phyloP scores from a whole-genome alignment of 2,797 vertebrate genomes.

The Centropyge bicolor region DNA sequence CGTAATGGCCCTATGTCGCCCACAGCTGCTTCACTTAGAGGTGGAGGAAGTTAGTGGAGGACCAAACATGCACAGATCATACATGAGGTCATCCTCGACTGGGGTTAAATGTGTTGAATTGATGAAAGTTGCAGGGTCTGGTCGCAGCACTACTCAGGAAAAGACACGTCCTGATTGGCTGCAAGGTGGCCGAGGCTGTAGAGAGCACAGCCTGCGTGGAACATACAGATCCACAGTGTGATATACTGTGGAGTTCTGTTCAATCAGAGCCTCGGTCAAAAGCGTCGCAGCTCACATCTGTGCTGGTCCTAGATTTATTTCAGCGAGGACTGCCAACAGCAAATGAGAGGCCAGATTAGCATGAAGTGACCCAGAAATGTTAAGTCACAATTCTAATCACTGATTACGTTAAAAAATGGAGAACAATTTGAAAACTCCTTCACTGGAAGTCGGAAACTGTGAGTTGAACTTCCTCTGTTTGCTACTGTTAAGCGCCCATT shows the following conservation, averaged over 20 bases:
- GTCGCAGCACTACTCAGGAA: constrained; percentile 5
- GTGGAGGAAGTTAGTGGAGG: constrained; percentile 30
- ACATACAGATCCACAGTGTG: not conserved
- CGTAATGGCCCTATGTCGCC: constrained; percentile 46
- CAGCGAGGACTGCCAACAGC: constrained; percentile 19
- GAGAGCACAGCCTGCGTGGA: constrained; percentile 1
- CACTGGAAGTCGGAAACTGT: constrained; percentile 6
- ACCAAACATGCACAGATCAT: constrained; percentile 51
- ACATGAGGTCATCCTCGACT: constrained; percentile 48
- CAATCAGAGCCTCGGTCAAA: constrained; percentile 9
- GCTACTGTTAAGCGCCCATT: constrained; percentile 17
- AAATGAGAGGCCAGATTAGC: constrained; percentile 35
- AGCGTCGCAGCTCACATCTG: constrained; percentile 21
- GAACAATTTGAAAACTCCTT: constrained; percentile 28
- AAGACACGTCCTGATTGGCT: constrained; percentile 6
- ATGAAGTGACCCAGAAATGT: constrained; percentile 45
- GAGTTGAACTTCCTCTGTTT: not conserved
- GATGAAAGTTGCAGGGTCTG: constrained; percentile 30
- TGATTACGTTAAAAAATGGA: constrained; percentile 38
- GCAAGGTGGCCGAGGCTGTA: not conserved
- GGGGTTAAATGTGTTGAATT: constrained; percentile 35
- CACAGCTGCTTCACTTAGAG: constrained; percentile 28
- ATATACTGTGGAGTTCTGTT: constrained; percentile 23
- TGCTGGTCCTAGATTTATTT: constrained; percentile 29
- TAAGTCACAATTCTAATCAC: constrained; percentile 36